Conservation (phyloP, 2,797 vertebrate genomes). For the Rousettus madagascariensis region DNA sequence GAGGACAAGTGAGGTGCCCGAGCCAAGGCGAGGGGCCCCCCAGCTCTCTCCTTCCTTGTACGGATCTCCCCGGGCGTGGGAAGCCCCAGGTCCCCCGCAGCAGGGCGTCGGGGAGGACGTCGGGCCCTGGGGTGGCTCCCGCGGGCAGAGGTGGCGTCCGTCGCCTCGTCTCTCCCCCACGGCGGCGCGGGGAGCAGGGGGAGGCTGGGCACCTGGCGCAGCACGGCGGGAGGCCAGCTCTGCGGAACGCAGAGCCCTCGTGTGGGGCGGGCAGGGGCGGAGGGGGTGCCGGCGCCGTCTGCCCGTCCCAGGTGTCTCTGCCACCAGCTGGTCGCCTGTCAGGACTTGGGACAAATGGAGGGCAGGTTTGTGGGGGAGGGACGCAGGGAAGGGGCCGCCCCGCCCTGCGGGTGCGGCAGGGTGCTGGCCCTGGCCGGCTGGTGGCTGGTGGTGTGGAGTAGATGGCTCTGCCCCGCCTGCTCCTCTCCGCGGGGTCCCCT, state of each 20-base stretch:
- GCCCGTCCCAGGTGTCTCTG: too few relatives aligned
- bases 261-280: neutral
- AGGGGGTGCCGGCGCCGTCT: neutral
- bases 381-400: too few relatives aligned
- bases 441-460: neutral
- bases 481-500: neutral
- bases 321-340: fast-evolving
- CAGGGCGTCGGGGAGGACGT: too few relatives aligned
- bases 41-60: neutral
- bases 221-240: neutral
- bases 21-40: neutral
- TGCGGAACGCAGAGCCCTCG: neutral
- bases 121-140: too few relatives aligned
- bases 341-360: fast-evolving
- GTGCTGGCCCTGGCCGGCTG: neutral
- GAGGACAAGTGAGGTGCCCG: neutral
- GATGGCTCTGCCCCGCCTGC: too few relatives aligned
- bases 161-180: fast-evolving
- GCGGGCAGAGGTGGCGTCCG: fast-evolving
- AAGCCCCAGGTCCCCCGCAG: too few relatives aligned
- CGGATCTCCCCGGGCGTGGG: neutral
- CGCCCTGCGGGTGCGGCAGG: fast-evolving
- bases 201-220: neutral
- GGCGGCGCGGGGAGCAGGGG: neutral
- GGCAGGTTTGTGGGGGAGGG: too few relatives aligned